Conservation (phyloP, 2,888 invertebrate species). For the Xestia c-nigrum region DNA sequence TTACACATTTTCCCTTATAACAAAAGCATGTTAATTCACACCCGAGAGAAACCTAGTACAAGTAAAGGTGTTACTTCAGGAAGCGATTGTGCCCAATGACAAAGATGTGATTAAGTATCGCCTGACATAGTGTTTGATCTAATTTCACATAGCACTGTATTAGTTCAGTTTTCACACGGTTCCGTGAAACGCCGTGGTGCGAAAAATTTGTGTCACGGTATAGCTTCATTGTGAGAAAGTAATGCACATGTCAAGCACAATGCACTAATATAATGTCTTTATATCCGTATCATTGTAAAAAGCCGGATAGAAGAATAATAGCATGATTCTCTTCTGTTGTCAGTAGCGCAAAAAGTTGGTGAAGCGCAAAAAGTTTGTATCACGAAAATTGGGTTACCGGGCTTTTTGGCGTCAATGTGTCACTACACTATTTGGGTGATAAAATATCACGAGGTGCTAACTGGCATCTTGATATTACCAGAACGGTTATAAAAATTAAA, state of each 20-base stretch:
- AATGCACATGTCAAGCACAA: constrained; percentile 56
- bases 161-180: constrained; percentile 68
- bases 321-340: constrained; percentile 24
- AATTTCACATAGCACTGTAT: constrained; percentile 74
- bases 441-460: constrained; percentile 7
- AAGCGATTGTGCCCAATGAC: constrained; percentile 66
- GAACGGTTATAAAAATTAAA: neutral
- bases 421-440: constrained; percentile 25
- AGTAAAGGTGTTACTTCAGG: constrained; percentile 67
- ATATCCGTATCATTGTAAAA: constrained; percentile 47
- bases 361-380: constrained; percentile 47
- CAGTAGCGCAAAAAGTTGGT: constrained; percentile 38
- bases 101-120: constrained; percentile 64
- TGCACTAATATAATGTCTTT: constrained; percentile 48
- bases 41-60: constrained; percentile 53
- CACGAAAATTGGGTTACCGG: constrained; percentile 49
- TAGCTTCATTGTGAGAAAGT: constrained; percentile 62
- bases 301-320: constrained; percentile 35
- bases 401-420: constrained; percentile 10
- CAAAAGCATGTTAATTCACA: constrained; percentile 48
- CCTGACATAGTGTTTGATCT: constrained; percentile 70
- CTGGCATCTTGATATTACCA: neutral
- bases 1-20: constrained; percentile 13
- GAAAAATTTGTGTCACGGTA: constrained; percentile 67
- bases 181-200: constrained; percentile 67